phyloP scores from a whole-genome alignment of 2,113 vertebrate species.

The Corapipo altera region DNA sequence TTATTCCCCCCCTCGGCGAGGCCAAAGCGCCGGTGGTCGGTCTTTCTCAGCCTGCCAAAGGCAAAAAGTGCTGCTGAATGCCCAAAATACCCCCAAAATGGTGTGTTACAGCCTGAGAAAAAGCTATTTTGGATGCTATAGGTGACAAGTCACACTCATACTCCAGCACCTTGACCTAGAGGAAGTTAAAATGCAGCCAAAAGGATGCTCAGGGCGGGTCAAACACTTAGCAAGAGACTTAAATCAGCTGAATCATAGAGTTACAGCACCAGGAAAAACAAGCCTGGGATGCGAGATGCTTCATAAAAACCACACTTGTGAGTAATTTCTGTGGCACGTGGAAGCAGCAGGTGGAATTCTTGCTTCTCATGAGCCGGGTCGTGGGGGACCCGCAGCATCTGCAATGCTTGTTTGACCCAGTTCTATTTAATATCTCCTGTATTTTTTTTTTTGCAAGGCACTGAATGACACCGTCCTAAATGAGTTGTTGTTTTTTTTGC shows the following conservation, averaged over 20 bases:
- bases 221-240: background rate
- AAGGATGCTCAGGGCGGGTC: background rate
- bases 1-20: accelerated
- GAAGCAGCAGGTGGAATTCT: background rate
- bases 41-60: background rate
- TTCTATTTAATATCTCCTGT: background rate
- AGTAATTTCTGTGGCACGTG: background rate
- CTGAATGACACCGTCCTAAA: constrained; percentile 4
- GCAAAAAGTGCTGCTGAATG: background rate
- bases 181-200: background rate
- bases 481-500: background rate
- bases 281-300: background rate
- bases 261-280: background rate
- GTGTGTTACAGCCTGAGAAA: accelerated
- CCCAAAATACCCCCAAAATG: accelerated
- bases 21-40: background rate
- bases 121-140: background rate
- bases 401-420: background rate
- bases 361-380: background rate
- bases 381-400: background rate
- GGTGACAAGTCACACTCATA: accelerated
- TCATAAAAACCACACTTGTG: background rate
- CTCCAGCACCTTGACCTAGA: background rate
- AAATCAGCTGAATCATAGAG: background rate
- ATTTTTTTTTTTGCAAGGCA: constrained; percentile 8